Conservation (phyloP, 1,140 invertebrate species). For the Palaemon carinicauda region DNA sequence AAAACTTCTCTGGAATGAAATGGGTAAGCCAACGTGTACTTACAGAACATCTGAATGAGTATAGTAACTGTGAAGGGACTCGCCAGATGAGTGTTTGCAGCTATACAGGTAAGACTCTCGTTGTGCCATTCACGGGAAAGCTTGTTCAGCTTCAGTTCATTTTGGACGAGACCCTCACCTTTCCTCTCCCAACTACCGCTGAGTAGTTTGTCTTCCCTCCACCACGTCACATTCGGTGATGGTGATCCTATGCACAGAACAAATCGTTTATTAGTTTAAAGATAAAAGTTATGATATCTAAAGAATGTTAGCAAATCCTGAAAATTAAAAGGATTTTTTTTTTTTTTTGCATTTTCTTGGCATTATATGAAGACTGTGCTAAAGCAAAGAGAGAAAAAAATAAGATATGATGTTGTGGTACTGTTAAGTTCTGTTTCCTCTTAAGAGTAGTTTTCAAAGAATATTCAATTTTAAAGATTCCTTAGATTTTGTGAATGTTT, state of each 20-base stretch:
- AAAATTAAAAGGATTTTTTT: too few relatives aligned
- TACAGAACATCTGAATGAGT: slow-evolving; percentile 74
- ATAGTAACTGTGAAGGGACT: slow-evolving; percentile 70
- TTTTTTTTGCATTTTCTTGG: too few relatives aligned
- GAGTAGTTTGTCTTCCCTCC: slow-evolving; percentile 78
- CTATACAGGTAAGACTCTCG: slow-evolving; percentile 81
- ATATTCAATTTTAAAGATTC: too few relatives aligned
- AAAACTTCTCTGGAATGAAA: background rate
- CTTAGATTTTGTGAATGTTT: too few relatives aligned
- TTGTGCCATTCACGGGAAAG: slow-evolving; percentile 78
- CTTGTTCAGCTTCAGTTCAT: slow-evolving; percentile 69
- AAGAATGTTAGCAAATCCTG: too few relatives aligned
- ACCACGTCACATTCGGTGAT: slow-evolving; percentile 84
- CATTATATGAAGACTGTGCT: too few relatives aligned
- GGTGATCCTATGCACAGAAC: slow-evolving; percentile 75
- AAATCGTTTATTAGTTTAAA: background rate
- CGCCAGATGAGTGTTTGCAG: slow-evolving; percentile 81
- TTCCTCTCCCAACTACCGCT: slow-evolving; percentile 58
- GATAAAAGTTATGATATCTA: too few relatives aligned
- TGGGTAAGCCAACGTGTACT: slow-evolving; percentile 62
- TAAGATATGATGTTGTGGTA: too few relatives aligned
- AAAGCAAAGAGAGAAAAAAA: too few relatives aligned
- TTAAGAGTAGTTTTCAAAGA: too few relatives aligned
- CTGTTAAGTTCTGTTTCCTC: too few relatives aligned
- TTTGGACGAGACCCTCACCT: slow-evolving; percentile 65